phyloP scores from a whole-genome alignment of 2,888 invertebrate genomes.

The Drosophila maculinotata region DNA sequence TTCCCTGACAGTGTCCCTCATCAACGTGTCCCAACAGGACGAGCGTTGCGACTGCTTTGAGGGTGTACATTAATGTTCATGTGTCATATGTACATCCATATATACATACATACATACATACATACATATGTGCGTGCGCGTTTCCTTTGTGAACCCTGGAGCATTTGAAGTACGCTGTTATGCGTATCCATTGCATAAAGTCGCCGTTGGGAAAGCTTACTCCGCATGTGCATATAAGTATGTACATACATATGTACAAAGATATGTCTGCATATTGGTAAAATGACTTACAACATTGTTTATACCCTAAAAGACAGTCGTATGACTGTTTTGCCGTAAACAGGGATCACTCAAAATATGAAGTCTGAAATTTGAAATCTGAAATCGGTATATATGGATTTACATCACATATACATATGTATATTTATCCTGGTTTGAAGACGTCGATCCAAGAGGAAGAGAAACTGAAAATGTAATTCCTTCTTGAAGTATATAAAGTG shows the following conservation, averaged over 20 bases:
- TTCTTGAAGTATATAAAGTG: too few relatives aligned
- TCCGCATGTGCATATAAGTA: background rate
- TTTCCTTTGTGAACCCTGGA: slow-evolving; percentile 27
- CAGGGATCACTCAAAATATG: too few relatives aligned
- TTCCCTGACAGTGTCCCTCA: background rate
- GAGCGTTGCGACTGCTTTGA: slow-evolving; percentile 7
- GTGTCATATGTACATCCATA: background rate
- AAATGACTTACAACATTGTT: too few relatives aligned
- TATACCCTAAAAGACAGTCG: too few relatives aligned
- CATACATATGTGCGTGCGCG: slow-evolving; percentile 2
- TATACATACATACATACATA: background rate
- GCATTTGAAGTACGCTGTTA: slow-evolving; percentile 26
- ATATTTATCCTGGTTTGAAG: too few relatives aligned
- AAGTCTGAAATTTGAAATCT: too few relatives aligned
- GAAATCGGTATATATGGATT: too few relatives aligned
- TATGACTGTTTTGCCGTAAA: too few relatives aligned
- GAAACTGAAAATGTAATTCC: too few relatives aligned
- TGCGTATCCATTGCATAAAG: slow-evolving; percentile 39
- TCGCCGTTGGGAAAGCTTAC: background rate
- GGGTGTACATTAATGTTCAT: slow-evolving; percentile 16
- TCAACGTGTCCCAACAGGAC: slow-evolving; percentile 5
- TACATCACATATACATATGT: too few relatives aligned
- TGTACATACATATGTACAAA: background rate
- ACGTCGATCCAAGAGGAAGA: too few relatives aligned
- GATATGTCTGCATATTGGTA: too few relatives aligned